Base-by-base conservation (phyloP, 2,797 vertebrate genomes). In the Tokudaia tokunoshimensis region DNA sequence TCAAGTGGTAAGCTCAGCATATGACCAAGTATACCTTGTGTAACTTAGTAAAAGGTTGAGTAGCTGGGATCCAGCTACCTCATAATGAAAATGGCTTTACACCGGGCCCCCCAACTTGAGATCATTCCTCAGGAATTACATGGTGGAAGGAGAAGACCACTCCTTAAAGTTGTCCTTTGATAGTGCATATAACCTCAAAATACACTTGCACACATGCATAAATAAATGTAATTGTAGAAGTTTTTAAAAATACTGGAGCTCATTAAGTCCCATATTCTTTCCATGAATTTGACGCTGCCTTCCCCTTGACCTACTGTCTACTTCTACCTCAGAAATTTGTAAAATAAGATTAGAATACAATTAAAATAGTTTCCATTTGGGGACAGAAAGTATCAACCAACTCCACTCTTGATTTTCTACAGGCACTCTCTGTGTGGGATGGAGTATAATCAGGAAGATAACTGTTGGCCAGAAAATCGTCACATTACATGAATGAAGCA, bases 311-410 rank as follows among this genome's bases (percentile, higher is more conserved):
- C 78, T 93, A 37, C 79, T 94, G 78, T 74, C 79, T 86, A 1
- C 75, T 74, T 89, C 15, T 93, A 67, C 67, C 20, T 90, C 29
- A 84, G 72, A 87, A 90, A 67, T 22, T 65, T 96, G 37, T 93
- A 80, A 96, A 91, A 52, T 95, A 96, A 85, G 63, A 94, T 87
- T 90, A 59, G 44, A 76, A 37, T 93, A 70, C 20, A 82, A 20
- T 92, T 92, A 93, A 65, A 94, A 65, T 94, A 55, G 55, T 59
- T 89, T 95, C 92, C 85, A 84, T 24, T 31, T 89, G 93, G 81
- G 57, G 31, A 63, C 50, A 92, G 83, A 86, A 63, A 90, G 10
- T 44, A 84, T 96, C 63, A 83, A 84, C 44, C 15, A 92, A 6
- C 41, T 94, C 9, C 4, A 52, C 41, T 37, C 55, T 96, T 65